These are phyloP conservation scores for Engraulis encrasicolus DNA, from an alignment of 2,113 vertebrate species.

Conservation along the genomic window DNA sequence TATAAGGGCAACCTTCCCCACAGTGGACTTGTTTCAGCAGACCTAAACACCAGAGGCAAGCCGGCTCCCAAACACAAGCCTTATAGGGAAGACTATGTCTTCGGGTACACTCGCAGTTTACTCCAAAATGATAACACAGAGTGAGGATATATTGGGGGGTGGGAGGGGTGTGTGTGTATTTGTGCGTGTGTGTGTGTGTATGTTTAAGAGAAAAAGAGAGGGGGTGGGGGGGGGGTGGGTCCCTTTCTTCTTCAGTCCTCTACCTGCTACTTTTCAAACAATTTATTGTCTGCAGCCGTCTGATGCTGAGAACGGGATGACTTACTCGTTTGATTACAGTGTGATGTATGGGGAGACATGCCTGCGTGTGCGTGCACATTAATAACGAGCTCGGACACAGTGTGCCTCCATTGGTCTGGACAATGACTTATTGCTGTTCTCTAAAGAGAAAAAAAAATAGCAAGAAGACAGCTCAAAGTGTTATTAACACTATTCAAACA, in stretches of 20 bases:
- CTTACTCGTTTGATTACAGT: background rate
- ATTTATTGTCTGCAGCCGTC: background rate
- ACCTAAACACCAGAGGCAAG: constrained; percentile 88
- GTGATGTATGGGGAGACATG: background rate
- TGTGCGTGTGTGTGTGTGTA: too few relatives aligned
- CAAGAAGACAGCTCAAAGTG: too few relatives aligned
- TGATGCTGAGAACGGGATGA: background rate
- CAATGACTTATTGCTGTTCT: too few relatives aligned
- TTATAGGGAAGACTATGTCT: constrained; percentile 92
- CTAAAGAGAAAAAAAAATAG: too few relatives aligned
- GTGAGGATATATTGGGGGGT: constrained; percentile 51
- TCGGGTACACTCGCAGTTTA: constrained; percentile 72
- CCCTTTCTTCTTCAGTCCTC: constrained; percentile 39
- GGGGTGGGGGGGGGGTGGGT: constrained; percentile 36
- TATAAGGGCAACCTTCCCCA: constrained; percentile 92
- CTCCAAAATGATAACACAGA: constrained; percentile 78
- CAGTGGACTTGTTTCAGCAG: constrained; percentile 73
- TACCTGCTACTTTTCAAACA: background rate
- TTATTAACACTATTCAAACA: too few relatives aligned
- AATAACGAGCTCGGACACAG: too few relatives aligned
- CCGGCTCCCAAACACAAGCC: constrained; percentile 94
- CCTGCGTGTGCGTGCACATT: background rate
- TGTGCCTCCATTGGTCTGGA: too few relatives aligned
- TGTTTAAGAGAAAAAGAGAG: too few relatives aligned
- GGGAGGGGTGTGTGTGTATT: background rate